Percentiles rank a stretch among this genome's conserved stretches.
phyloP scores from a whole-genome alignment of 30 jellyfish, hydroid and myxozoan species.

The Hydractinia echinata region DNA sequence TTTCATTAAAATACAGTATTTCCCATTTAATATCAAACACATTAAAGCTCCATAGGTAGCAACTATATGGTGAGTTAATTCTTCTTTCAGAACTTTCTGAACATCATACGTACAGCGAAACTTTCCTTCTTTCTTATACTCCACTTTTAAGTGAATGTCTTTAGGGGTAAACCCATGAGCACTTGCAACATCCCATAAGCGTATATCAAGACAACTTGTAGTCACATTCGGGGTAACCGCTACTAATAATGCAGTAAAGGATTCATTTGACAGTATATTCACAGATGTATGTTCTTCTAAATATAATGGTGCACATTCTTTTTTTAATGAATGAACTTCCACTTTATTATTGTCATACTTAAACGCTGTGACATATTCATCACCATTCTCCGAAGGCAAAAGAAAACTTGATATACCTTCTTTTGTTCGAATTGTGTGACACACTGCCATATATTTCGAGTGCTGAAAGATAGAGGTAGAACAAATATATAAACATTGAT shows the following conservation, averaged over 20 bases:
- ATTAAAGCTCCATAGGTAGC: slow-evolving; percentile 5
- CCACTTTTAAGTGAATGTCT: slow-evolving; percentile 55
- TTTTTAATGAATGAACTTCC: slow-evolving; percentile 71
- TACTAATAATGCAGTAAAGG: slow-evolving; percentile 33
- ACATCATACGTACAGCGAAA: slow-evolving; percentile 35
- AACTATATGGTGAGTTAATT: background rate
- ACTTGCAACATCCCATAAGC: slow-evolving; percentile 61
- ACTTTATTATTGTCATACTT: slow-evolving; percentile 48
- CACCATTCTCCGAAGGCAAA: slow-evolving; percentile 55
- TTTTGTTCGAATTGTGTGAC: slow-evolving; percentile 53
- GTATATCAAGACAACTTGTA: slow-evolving; percentile 30
- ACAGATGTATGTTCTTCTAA: slow-evolving; percentile 64
- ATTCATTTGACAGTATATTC: slow-evolving; percentile 37
- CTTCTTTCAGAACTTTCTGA: slow-evolving; percentile 7
- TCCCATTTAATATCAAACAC: slow-evolving; percentile 5
- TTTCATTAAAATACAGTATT: background rate
- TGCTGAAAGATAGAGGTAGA: no score
- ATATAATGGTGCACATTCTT: slow-evolving; percentile 73
- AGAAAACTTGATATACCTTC: slow-evolving; percentile 49
- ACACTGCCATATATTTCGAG: slow-evolving; percentile 38
- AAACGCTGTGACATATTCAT: slow-evolving; percentile 57
- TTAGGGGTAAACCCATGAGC: slow-evolving; percentile 62
- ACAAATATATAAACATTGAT: no score
- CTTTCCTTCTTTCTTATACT: slow-evolving; percentile 60
- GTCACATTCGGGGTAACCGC: slow-evolving; percentile 48